phyloP scores from a whole-genome alignment of 2,797 vertebrate genomes.

The Darevskia nairensis region DNA sequence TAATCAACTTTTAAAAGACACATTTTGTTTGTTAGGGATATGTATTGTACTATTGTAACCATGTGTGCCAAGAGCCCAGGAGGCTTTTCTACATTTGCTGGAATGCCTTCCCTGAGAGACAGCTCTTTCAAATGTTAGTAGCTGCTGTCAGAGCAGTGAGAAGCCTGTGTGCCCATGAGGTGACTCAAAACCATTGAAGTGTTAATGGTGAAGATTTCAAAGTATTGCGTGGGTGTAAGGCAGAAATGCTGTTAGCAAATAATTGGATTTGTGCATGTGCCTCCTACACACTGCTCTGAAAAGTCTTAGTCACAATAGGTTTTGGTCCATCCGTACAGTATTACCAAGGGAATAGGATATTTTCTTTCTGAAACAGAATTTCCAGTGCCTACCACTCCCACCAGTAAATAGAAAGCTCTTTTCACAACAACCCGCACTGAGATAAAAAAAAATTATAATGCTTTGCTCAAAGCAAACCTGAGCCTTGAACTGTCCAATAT shows the following conservation, averaged over 20 bases:
- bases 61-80: not conserved
- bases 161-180: slow-evolving; percentile 21
- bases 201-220: slow-evolving; percentile 43
- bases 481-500: not conserved
- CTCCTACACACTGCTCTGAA: slow-evolving; percentile 50
- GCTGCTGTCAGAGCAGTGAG: not conserved
- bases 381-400: not conserved
- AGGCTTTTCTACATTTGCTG: slow-evolving; percentile 22
- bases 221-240: slow-evolving; percentile 69
- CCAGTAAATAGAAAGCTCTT: not conserved
- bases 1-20: not conserved
- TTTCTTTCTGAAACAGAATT: slow-evolving; percentile 5
- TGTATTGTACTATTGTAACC: not conserved
- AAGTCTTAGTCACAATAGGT: slow-evolving; percentile 43
- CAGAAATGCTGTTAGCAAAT: slow-evolving; percentile 63
- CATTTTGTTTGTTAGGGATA: not conserved
- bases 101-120: slow-evolving; percentile 9
- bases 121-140: not conserved
- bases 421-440: not conserved
- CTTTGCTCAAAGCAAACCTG: not conserved
- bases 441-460: not conserved
- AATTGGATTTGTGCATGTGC: slow-evolving; percentile 51
- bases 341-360: slow-evolving; percentile 27
- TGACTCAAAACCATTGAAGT: slow-evolving; percentile 44
- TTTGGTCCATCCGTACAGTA: slow-evolving; percentile 36